Conservation (phyloP, 2,113 vertebrate genomes). For the Callithrix jacchus region DNA sequence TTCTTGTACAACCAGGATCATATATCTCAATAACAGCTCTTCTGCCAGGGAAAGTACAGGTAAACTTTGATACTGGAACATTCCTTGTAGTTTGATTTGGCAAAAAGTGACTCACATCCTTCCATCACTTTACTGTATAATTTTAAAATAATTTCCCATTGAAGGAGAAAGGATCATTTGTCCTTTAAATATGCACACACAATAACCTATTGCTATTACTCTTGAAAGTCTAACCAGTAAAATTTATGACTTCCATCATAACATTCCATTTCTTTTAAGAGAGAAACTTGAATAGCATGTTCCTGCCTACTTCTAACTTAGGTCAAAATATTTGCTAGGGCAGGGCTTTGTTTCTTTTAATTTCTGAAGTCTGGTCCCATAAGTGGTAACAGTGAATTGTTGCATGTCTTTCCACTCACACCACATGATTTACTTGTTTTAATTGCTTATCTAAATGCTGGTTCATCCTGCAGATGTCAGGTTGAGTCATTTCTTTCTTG, state of each 20-base stretch:
- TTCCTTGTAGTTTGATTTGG: constrained; percentile 43
- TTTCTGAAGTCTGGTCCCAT: neutral
- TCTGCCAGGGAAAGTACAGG: constrained; percentile 32
- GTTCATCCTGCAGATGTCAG: neutral
- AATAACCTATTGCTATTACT: neutral
- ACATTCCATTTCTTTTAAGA: constrained; percentile 30
- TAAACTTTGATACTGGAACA: constrained; percentile 36
- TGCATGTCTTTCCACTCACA: neutral
- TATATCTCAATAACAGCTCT: constrained; percentile 34
- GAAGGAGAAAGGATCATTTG: neutral
- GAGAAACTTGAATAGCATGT: neutral
- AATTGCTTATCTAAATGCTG: neutral
- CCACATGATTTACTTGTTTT: neutral
- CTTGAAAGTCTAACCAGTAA: neutral
- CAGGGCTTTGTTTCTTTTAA: neutral
- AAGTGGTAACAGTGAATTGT: neutral
- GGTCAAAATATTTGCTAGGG: neutral
- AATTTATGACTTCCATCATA: constrained; percentile 50
- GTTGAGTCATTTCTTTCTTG: neutral
- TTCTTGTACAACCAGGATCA: constrained; percentile 23
- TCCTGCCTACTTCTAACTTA: neutral
- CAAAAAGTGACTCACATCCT: neutral
- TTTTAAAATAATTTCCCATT: constrained; percentile 34
- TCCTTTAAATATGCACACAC: constrained; percentile 18
- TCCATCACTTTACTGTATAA: neutral